Conservation (phyloP, 2,113 vertebrate species). For the Cynoglossus semilaevis region DNA sequence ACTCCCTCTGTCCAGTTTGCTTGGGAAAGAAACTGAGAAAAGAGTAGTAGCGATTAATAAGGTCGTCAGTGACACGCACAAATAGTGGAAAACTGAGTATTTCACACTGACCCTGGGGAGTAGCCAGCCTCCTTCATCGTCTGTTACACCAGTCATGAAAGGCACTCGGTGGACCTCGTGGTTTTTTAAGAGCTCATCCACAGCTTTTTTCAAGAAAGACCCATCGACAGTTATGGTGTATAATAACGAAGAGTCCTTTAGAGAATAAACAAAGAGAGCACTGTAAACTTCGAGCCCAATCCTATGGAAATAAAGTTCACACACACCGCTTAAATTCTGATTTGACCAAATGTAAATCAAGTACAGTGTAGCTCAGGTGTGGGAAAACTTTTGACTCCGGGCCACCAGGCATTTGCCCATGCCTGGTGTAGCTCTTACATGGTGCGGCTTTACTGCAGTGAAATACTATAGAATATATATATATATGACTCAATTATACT, state of each 20-base stretch:
- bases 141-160: conserved; percentile 58
- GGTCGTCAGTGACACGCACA: not conserved
- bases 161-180: conserved; percentile 46
- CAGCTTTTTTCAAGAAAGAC: conserved; percentile 45
- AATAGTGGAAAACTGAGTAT: not conserved
- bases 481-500: no score
- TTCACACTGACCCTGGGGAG: conserved; percentile 28
- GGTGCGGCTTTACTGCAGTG: no score
- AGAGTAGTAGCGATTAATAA: not conserved
- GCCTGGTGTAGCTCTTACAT: no score
- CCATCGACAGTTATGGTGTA: conserved; percentile 29
- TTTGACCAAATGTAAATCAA: no score
- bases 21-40: conserved; percentile 45
- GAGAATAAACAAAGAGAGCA: not conserved
- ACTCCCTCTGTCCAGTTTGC: conserved; percentile 74
- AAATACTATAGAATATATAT: no score
- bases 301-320: no score
- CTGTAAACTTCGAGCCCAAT: no score
- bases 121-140: conserved; percentile 55
- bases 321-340: no score
- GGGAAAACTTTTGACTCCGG: no score
- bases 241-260: not conserved
- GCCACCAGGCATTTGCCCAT: no score
- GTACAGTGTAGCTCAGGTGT: no score
- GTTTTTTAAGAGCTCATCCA: conserved; percentile 32